Conservation (phyloP, 2,888 invertebrate genomes). For the Drymonia ruficornis region DNA sequence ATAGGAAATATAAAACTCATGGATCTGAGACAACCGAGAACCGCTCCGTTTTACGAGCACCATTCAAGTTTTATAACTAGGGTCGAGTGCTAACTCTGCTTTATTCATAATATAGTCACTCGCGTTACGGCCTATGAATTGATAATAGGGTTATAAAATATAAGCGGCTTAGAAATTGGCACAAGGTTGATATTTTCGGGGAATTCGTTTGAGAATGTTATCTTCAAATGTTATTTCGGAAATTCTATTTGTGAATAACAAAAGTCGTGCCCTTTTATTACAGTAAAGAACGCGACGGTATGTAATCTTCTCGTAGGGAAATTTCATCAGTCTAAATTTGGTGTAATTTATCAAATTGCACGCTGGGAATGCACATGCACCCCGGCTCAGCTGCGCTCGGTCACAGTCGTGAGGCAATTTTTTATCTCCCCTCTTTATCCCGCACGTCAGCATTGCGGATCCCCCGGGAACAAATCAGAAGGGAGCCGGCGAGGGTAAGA, state of each 20-base stretch:
- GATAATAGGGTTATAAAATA: constrained; percentile 27
- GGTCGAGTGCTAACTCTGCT: constrained; percentile 34
- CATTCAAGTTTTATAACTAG: constrained; percentile 44
- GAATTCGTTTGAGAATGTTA: background rate
- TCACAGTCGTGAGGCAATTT: constrained; percentile 68
- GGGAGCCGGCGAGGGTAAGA: constrained; percentile 52
- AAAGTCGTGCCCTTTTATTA: constrained; percentile 31
- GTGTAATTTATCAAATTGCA: constrained; percentile 80
- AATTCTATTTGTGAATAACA: constrained; percentile 14
- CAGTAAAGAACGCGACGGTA: constrained; percentile 32
- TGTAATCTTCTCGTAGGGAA: constrained; percentile 59
- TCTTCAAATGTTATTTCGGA: background rate
- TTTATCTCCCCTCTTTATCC: constrained; percentile 65
- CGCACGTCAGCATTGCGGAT: constrained; percentile 59
- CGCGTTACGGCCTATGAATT: constrained; percentile 36
- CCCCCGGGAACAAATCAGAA: constrained; percentile 65
- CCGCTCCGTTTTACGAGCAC: constrained; percentile 44
- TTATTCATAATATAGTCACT: constrained; percentile 39
- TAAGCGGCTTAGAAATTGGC: constrained; percentile 16
- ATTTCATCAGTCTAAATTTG: constrained; percentile 70
- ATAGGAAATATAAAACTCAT: constrained; percentile 47
- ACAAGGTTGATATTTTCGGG: background rate
- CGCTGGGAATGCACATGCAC: constrained; percentile 70
- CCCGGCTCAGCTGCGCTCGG: constrained; percentile 70
- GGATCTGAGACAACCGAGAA: constrained; percentile 40